Evolutionary conservation across 2,888 invertebrate genomes (phyloP).

Genomic region (Cantharis rustica): DNA sequence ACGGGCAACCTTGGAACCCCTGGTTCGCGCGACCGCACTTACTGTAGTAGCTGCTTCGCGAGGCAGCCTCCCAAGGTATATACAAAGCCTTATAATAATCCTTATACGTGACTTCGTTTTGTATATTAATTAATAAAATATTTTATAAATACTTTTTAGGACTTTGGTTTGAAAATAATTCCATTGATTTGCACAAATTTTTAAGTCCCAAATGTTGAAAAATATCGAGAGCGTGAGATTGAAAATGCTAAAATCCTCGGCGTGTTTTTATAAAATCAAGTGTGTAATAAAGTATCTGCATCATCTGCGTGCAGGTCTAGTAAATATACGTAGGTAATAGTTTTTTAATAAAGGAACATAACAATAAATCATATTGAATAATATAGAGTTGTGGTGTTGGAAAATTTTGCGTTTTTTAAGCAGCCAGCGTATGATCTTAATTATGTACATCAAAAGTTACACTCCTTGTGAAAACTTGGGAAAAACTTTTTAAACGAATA

Average conservation of each 20-base stretch:
- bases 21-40: too few relatives aligned
- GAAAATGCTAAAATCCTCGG: background rate
- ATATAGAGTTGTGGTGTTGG: background rate
- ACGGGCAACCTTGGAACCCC: too few relatives aligned
- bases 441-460: background rate
- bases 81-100: too few relatives aligned
- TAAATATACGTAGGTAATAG: background rate
- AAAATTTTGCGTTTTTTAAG: background rate
- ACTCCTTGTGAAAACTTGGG: background rate
- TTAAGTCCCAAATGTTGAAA: background rate
- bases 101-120: background rate
- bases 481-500: background rate
- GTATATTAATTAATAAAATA: background rate
- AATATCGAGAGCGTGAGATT: background rate
- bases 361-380: background rate
- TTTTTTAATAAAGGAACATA: background rate
- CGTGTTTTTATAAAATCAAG: background rate
- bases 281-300: background rate
- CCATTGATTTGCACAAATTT: too few relatives aligned
- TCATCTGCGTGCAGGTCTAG: background rate
- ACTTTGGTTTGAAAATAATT: background rate
- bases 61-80: too few relatives aligned
- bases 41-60: too few relatives aligned
- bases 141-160: background rate
- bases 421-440: background rate